Base-by-base conservation (phyloP, 2,797 vertebrate genomes). In the Oophaga sylvatica region DNA sequence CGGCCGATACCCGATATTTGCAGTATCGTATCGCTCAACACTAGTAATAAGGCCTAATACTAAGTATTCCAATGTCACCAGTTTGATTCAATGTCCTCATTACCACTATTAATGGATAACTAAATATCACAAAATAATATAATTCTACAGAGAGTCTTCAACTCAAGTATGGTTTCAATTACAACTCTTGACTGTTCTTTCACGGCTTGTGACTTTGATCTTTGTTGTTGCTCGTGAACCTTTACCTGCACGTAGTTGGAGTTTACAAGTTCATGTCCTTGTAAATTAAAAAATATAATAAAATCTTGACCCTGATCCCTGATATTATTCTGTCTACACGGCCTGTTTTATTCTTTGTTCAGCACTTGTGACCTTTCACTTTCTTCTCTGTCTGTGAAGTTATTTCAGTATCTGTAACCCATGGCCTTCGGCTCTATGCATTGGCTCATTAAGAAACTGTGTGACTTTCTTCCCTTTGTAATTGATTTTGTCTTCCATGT, bases 331-430 rank as follows among this genome's bases (percentile, higher is more conserved):
- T n/a, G 15, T 11, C 75, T 77, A 77, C 75, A 77, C 22, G 56
- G 9, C 59, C 56, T 22, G 11, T 80, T 80, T 80, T 35, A 63
- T 56, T 13, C 75, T 77, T 56, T 77, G 75, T 77, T 77, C 45
- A 56, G 19, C 75, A 8, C 75, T 77, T 26, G 48, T 77, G 75
- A 56, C 75, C 75, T 56, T 77, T 56, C 48, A 77, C 75, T 77
- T 77, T 77, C 22, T 77, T 77, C 45, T 48, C 22, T 48, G 71
- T n/a, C 71, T 77, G 48, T 77, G 75, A 26, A 77, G 75, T 77
- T 77, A 77, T 77, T 77, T 77, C 75, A 77, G 75, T 77, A 77
- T 77, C 75, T 53, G 48, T 77, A 77, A 77, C 75, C 75, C 75
- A 77, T 77, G 48, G 75, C 48, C 75, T 56, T 29, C 48, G 56